These are phyloP conservation scores for Fringilla coelebs DNA, from an alignment of 2,797 vertebrate species.

Conservation along the genomic window DNA sequence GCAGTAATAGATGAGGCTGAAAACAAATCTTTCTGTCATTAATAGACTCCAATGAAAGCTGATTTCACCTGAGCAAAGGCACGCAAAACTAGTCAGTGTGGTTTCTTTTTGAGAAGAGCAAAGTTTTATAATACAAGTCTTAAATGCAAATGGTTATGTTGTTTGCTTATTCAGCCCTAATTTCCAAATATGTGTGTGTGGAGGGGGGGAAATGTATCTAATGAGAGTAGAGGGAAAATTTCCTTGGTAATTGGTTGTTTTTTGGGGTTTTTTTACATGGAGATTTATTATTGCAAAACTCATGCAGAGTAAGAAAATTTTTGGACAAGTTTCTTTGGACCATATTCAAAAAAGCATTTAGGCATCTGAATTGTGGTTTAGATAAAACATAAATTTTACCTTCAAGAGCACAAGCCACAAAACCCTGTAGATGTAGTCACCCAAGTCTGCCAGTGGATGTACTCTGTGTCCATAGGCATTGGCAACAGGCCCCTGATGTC, in stretches of 20 bases:
- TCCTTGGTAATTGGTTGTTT: neutral
- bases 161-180: neutral
- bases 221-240: neutral
- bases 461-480: rapidly evolving
- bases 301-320: neutral
- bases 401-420: neutral
- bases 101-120: neutral
- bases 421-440: neutral
- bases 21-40: neutral
- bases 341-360: neutral
- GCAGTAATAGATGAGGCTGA: neutral
- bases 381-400: neutral
- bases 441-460: neutral
- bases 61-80: neutral
- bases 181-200: neutral
- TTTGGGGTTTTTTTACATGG: neutral
- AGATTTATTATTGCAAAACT: neutral
- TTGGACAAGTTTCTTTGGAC: neutral
- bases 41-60: neutral
- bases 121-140: neutral
- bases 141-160: neutral
- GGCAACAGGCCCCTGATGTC: neutral
- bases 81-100: neutral
- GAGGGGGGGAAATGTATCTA: neutral
- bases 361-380: neutral